Evolutionary conservation across 1,140 invertebrate species (phyloP), one percentile per base, ranked within the genome.

Genomic region (Cydia fagiglandana): DNA sequence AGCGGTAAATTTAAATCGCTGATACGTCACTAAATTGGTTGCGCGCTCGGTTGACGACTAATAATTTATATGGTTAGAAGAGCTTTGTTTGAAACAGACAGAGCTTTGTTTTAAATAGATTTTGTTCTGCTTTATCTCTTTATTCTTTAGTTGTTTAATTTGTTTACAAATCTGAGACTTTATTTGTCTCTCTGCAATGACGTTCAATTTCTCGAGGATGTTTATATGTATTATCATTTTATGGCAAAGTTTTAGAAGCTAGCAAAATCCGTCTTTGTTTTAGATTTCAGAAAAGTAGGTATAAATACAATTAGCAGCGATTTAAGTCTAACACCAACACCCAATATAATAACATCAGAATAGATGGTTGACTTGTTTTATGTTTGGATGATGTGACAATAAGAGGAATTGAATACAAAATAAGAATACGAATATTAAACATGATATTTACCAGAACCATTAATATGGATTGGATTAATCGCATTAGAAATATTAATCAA

Each of bases 401-500:
- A 3, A 1, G 3, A 17, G 15, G n/a, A 53, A 53, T 53, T 17
- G 15, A 53, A 24, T 61, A 4, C 7, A 61, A 70, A 41, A 70
- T 30, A 34, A 30, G 10, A 34, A 66, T 30, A 34, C 15, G 10
- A 34, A 66, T 66, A 38, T 30, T 38, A 45, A 17, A 77, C 77
- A 73, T 78, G 66, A 73, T n/a, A 79, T 76, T 61, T 64, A 77
- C 83, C 84, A 75, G 74, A 81, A 86, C 86, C 84, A 66, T 74
- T 70, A 79, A 76, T 76, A 77, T 50, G 70, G 78, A 76, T 64
- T 68, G 56, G 47, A 83, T 82, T 81, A 84, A 80, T 86, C 66
- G 66, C 76, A 79, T 81, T 73, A 81, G 68, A 79, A 78, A 75
- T 80, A 79, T 81, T 84, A 85, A 61, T 61, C 56, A 61, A 81